These are phyloP conservation scores for Leptura quadrifasciata DNA, from an alignment of 2,888 invertebrate species.

Conservation along the genomic window DNA sequence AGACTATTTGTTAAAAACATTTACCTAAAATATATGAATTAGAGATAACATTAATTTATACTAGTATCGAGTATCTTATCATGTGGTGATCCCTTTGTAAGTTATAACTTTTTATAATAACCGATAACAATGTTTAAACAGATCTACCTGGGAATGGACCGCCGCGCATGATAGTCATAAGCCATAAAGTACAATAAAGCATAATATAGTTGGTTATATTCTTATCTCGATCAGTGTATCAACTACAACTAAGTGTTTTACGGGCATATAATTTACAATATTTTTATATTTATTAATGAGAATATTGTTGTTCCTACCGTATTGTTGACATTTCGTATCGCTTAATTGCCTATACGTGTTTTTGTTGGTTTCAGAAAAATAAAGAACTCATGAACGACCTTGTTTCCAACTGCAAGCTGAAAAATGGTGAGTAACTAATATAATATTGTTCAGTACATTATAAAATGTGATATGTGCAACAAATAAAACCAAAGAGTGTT, in stretches of 20 bases:
- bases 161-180: not conserved
- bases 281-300: not conserved
- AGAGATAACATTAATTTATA: slow-evolving; percentile 22
- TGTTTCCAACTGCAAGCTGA: slow-evolving; percentile 80
- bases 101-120: not conserved
- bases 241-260: not conserved
- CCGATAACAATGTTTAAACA: slow-evolving; percentile 3
- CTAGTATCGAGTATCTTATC: slow-evolving; percentile 27
- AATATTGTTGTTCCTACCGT: not conserved
- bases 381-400: slow-evolving; percentile 86
- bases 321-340: not conserved
- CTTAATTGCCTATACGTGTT: slow-evolving; percentile 50
- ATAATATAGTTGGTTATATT: no score
- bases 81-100: slow-evolving; percentile 13
- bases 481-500: no score
- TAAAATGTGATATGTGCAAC: no score
- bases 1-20: slow-evolving; percentile 18
- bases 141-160: slow-evolving; percentile 1
- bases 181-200: no score
- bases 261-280: not conserved
- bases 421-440: slow-evolving; percentile 78
- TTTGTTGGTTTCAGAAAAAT: slow-evolving; percentile 81
- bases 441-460: not conserved
- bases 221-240: not conserved
- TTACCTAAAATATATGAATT: slow-evolving; percentile 11